Base-by-base conservation (phyloP, 2,797 vertebrate species). In the Lepilemur ruficaudatus region DNA sequence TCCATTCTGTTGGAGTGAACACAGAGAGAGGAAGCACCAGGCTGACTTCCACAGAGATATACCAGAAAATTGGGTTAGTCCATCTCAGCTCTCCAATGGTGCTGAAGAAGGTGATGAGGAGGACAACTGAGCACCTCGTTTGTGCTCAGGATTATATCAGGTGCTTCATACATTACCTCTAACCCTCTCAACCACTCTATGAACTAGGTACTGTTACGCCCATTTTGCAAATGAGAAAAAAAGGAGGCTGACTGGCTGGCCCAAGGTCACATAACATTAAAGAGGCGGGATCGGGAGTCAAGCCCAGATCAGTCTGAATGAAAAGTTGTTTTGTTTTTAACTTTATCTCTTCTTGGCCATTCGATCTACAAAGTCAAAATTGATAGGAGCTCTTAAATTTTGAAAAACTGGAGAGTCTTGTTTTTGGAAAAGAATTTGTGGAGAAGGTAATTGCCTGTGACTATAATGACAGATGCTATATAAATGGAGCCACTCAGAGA, bases 381-480 rank as follows among this genome's bases (percentile, higher is more conserved):
- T 72, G 22, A 76, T 11, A 14, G 20, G 35, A 50, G 23, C 25
- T 72, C 35, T 70, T 85, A 25, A 57, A 81, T 91, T 96, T 43
- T 75, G 59, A 94, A 94, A 91, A 81, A 43, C 18, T 81, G 22
- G 4, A 75, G 61, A 61, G n/a, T 72, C 38, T 88, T 46, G 17
- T 22, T 69, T 96, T 94, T 92, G 65, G 25, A 80, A 78, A 69
- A 52, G 32, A 92, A 35, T 57, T 94, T 87, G 50, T 41, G 82
- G 57, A 91, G 92, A 93, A 86, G 67, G 35, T 75, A 86, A 93
- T 17, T 55, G 38, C 30, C 75, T 52, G 20, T 48, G 46, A 92
- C 72, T 55, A 79, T 12, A 82, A 59, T 79, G 89, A 78, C 38
- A 69, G 72, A 75, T 82, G 72, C 35, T 67, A 12, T 43, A 46